Conservation (phyloP, 2,888 invertebrate genomes). For the Spialia ferax region DNA sequence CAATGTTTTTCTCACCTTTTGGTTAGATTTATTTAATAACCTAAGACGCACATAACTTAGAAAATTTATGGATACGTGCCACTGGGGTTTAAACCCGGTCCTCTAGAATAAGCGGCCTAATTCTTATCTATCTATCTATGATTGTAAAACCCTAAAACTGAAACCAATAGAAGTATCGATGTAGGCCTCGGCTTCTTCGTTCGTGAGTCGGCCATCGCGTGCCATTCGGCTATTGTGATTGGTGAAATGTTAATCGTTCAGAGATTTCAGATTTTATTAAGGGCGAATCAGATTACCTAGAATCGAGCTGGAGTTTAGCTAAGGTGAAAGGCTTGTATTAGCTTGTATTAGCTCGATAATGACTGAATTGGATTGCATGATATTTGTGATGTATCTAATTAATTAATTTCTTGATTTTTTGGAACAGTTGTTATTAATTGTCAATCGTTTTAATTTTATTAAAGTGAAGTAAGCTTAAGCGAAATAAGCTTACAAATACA, state of each 20-base stretch:
- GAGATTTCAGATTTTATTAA: constrained; percentile 77
- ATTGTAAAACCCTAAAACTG: constrained; percentile 65
- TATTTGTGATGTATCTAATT: not conserved
- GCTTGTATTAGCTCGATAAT: constrained; percentile 3
- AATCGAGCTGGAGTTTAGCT: constrained; percentile 46
- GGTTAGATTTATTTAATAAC: too few species aligned
- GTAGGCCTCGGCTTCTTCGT: constrained; percentile 62
- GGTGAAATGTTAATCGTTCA: constrained; percentile 79
- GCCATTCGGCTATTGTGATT: constrained; percentile 70
- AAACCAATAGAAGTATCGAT: constrained; percentile 65
- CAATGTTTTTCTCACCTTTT: too few species aligned
- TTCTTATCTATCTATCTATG: not conserved
- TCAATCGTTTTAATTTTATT: too few species aligned
- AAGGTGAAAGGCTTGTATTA: constrained; percentile 10
- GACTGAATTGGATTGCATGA: not conserved
- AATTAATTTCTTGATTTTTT: not conserved
- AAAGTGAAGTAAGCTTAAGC: too few species aligned
- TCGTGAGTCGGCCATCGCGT: constrained; percentile 71
- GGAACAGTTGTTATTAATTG: too few species aligned
- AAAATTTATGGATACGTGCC: too few species aligned
- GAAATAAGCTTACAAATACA: too few species aligned
- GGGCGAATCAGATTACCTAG: constrained; percentile 64
- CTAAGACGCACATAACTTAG: too few species aligned
- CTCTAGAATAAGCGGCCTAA: too few species aligned
- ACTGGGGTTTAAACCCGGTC: too few species aligned